phyloP scores from a whole-genome alignment of 2,797 vertebrate genomes.

The Lepidocolaptes lacrymiger region DNA sequence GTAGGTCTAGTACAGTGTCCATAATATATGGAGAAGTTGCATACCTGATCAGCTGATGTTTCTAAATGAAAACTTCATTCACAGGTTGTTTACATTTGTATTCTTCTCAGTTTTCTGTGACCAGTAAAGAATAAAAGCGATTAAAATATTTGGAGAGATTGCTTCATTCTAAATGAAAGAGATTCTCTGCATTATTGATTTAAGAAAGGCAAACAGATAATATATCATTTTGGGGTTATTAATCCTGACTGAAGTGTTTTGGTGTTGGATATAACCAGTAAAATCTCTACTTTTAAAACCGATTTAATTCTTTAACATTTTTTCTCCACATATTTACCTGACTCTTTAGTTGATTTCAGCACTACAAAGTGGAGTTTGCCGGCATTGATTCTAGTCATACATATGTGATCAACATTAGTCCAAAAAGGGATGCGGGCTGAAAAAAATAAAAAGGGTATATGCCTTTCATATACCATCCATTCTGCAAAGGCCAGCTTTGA shows the following conservation, averaged over 20 bases:
- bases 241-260: not conserved
- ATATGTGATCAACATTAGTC: not conserved
- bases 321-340: not conserved
- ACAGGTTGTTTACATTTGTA: not conserved
- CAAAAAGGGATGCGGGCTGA: not conserved
- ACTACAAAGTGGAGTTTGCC: not conserved
- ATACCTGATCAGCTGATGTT: not conserved
- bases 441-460: not conserved
- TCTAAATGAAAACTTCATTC: not conserved
- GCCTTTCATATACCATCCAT: not conserved
- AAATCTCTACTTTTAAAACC: not conserved
- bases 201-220: not conserved
- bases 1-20: not conserved
- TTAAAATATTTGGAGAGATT: not conserved
- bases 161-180: not conserved
- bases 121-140: not conserved
- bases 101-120: not conserved
- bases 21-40: rapidly evolving
- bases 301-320: not conserved
- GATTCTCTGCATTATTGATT: not conserved
- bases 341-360: not conserved
- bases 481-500: not conserved
- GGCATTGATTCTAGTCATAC: too few relatives aligned
- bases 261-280: not conserved
- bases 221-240: not conserved